These are phyloP conservation scores for Struthidea cinerea DNA, from an alignment of 2,113 vertebrate genomes.

Conservation along the genomic window DNA sequence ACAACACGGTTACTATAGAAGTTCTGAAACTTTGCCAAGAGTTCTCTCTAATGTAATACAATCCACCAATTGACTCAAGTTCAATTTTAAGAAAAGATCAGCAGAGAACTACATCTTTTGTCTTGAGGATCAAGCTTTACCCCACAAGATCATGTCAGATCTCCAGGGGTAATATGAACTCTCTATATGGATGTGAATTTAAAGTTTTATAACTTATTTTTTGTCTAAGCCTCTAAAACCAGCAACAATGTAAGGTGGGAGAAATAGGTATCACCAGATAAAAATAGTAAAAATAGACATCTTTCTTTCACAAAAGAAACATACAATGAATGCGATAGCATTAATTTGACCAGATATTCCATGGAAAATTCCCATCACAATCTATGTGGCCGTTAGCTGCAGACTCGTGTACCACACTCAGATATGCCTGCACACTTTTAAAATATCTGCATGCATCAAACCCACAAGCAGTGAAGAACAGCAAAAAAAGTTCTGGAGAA, in stretches of 20 bases:
- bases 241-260: not conserved
- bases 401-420: not conserved
- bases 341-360: not conserved
- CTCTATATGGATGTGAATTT: not conserved
- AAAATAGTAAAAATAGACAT: not conserved
- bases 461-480: not conserved
- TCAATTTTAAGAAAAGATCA: not conserved
- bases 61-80: not conserved
- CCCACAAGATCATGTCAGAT: not conserved
- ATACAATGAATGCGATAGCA: not conserved
- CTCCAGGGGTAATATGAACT: not conserved
- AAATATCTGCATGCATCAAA: not conserved
- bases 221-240: not conserved
- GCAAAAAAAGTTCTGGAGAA: not conserved
- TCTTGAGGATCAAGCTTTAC: not conserved
- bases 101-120: not conserved
- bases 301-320: not conserved
- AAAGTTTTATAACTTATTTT: not conserved
- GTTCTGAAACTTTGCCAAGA: not conserved
- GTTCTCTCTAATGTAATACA: not conserved
- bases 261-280: not conserved
- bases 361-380: not conserved
- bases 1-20: not conserved
- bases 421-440: not conserved
- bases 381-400: not conserved